Conservation (phyloP, 2,113 vertebrate species). For the Zosterops lateralis region DNA sequence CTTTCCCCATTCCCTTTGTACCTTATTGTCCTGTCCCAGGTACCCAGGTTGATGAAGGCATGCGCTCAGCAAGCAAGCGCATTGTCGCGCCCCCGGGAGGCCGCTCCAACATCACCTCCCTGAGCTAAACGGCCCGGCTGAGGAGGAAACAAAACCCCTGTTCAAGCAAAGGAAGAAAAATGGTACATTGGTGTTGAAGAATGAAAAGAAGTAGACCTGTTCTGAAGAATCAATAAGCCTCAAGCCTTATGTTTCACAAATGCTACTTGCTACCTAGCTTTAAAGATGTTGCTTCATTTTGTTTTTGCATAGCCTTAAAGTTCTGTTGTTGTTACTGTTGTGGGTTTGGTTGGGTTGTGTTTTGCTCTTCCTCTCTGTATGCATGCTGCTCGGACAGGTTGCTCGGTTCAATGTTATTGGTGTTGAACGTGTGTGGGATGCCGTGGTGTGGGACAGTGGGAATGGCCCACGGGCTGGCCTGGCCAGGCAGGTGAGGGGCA, state of each 20-base stretch:
- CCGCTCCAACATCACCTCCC: constrained; percentile 96
- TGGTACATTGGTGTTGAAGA: constrained; percentile 75
- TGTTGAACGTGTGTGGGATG: constrained; percentile 69
- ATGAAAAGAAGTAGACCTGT: constrained; percentile 74
- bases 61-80: constrained; percentile 91
- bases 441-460: constrained; percentile 45
- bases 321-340: constrained; percentile 39
- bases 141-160: constrained; percentile 61
- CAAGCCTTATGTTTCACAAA: constrained; percentile 95
- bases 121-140: constrained; percentile 81
- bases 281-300: constrained; percentile 84
- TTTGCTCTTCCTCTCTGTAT: constrained; percentile 66
- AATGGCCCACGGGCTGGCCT: neutral
- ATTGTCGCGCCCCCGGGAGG: constrained; percentile 93
- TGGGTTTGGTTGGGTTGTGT: constrained; percentile 27
- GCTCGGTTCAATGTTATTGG: constrained; percentile 63
- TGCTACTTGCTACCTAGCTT: constrained; percentile 86
- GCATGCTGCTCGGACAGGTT: constrained; percentile 76
- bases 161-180: constrained; percentile 76
- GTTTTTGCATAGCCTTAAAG: constrained; percentile 78
- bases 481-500: neutral
- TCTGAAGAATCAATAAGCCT: constrained; percentile 86
- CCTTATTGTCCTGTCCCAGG: constrained; percentile 45
- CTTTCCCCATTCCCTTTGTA: neutral
- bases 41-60: constrained; percentile 77